These are phyloP conservation scores for Drosophila lini DNA, from an alignment of 1,140 invertebrate species.

Conservation along the genomic window DNA sequence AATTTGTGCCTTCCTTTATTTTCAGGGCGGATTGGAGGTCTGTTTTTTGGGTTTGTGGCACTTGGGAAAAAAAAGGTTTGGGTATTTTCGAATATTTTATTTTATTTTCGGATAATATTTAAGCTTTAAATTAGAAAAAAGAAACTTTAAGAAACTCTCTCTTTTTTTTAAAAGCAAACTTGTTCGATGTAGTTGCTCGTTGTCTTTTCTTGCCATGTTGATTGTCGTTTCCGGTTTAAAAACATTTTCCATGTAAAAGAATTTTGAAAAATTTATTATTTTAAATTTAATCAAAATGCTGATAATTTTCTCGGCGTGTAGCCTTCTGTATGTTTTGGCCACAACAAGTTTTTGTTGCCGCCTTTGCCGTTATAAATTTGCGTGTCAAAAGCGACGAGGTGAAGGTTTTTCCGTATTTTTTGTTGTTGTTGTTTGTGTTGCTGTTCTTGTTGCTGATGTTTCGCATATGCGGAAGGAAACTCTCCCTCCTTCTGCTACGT, in stretches of 20 bases:
- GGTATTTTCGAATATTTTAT: too few relatives aligned
- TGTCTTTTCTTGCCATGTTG: too few relatives aligned
- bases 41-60: constrained; percentile 1
- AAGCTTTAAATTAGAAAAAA: too few relatives aligned
- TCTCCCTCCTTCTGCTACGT: background rate
- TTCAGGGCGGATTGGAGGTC: background rate
- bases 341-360: constrained; percentile 69
- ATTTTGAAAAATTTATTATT: too few relatives aligned
- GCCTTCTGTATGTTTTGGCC: constrained; percentile 35
- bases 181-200: too few relatives aligned
- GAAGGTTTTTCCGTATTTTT: constrained; percentile 59
- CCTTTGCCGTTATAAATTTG: constrained; percentile 75
- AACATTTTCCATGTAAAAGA: background rate
- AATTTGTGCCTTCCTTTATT: constrained; percentile 43
- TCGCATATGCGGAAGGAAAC: constrained; percentile 69
- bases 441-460: constrained; percentile 49
- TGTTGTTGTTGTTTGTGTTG: background rate
- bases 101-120: too few relatives aligned
- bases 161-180: too few relatives aligned
- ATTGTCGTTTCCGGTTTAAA: background rate
- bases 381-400: constrained; percentile 79
- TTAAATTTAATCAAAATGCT: background rate
- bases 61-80: background rate
- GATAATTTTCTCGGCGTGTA: background rate
- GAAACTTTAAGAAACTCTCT: too few relatives aligned